Evolutionary conservation across 2,113 vertebrate genomes (phyloP).

Genomic region (Panthera leo): DNA sequence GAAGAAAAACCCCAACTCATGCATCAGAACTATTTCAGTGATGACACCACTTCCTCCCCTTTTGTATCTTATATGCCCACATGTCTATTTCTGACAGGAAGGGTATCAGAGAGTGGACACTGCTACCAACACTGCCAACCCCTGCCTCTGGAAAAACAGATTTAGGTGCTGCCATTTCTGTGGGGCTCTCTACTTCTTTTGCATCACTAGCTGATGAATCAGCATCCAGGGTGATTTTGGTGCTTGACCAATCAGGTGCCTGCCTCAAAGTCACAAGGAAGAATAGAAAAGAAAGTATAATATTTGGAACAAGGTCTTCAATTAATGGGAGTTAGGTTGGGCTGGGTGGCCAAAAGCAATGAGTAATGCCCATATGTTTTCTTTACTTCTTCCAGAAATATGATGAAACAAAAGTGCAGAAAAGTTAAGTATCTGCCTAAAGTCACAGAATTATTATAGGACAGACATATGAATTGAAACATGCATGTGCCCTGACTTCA

Average conservation of each 20-base stretch:
- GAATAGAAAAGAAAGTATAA: background rate
- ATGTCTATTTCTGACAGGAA: background rate
- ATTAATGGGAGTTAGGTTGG: background rate
- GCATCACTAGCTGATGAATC: background rate
- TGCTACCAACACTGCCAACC: background rate
- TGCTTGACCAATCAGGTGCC: background rate
- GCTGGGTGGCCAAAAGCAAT: background rate
- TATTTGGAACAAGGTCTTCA: background rate
- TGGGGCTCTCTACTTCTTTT: background rate
- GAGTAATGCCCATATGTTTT: background rate
- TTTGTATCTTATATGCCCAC: background rate
- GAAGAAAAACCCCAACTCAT: background rate
- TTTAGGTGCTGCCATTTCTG: background rate
- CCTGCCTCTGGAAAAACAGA: background rate
- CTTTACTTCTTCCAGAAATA: background rate
- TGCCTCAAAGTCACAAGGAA: background rate
- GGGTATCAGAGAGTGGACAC: background rate
- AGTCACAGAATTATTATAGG: background rate
- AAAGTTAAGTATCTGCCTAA: background rate
- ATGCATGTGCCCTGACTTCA: background rate
- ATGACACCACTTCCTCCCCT: background rate
- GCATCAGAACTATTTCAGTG: background rate
- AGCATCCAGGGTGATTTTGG: background rate
- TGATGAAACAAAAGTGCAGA: background rate
- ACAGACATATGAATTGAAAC: background rate